These are phyloP conservation scores for Lepus townsendii DNA, from an alignment of 2,797 vertebrate species.

Conservation along the genomic window DNA sequence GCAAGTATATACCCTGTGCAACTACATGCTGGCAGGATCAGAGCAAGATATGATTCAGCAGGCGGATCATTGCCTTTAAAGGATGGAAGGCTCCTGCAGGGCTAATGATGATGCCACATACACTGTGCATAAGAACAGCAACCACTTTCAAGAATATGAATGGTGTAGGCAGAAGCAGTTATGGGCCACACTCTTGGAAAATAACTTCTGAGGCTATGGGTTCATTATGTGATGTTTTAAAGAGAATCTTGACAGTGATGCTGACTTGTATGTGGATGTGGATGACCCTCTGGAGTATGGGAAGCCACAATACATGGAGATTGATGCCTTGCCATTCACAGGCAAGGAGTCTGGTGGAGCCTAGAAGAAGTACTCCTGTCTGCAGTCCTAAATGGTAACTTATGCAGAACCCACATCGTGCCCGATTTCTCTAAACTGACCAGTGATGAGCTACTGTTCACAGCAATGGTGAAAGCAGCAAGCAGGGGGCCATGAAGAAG, in stretches of 20 bases:
- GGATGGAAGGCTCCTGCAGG: no score
- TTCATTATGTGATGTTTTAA: slow-evolving; percentile 98
- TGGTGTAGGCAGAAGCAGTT: no score
- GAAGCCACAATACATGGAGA: slow-evolving; percentile 99
- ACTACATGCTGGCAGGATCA: no score
- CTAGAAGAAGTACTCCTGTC: slow-evolving; percentile 97
- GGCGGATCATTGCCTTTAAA: no score
- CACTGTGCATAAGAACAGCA: no score
- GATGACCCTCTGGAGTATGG: slow-evolving; percentile 99
- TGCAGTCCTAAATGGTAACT: slow-evolving; percentile 98
- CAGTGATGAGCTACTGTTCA: slow-evolving; percentile 99
- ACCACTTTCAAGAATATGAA: no score
- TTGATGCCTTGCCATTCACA: slow-evolving; percentile 98
- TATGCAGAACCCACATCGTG: slow-evolving; percentile 98
- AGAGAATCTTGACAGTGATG: slow-evolving; percentile 98
- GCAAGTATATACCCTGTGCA: no score
- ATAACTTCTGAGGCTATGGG: slow-evolving; percentile 92
- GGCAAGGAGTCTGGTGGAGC: slow-evolving; percentile 99
- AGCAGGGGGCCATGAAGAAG: slow-evolving; percentile 95
- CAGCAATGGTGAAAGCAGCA: slow-evolving; percentile 99
- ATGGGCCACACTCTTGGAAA: no score
- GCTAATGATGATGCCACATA: no score
- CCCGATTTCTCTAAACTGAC: slow-evolving; percentile 99
- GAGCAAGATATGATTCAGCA: no score
- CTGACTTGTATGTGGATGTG: slow-evolving; percentile 98